Percentiles rank a stretch among this genome's conserved stretches.
phyloP scores from a whole-genome alignment of 2,888 invertebrate species.

The Baccha elongata region DNA sequence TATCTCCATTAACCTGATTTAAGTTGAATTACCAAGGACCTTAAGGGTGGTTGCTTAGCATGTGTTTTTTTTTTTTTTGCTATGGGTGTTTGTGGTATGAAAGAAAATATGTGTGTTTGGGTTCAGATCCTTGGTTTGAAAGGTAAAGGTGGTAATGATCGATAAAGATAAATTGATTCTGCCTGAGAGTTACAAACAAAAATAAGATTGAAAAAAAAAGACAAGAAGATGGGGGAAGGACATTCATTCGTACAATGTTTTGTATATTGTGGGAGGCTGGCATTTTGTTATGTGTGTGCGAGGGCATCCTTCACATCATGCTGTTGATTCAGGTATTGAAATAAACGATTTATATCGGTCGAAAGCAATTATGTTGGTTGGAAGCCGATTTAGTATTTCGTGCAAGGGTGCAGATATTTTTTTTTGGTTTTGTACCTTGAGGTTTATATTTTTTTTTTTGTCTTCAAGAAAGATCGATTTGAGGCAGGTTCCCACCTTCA shows the following conservation, averaged over 20 bases:
- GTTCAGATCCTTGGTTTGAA: not conserved
- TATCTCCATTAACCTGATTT: slow-evolving; percentile 70
- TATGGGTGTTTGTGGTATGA: not conserved
- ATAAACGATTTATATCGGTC: slow-evolving; percentile 72
- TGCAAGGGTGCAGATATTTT: too few species aligned
- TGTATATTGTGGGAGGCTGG: not conserved
- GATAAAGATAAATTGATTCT: slow-evolving; percentile 71
- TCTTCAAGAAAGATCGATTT: too few species aligned
- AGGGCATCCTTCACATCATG: slow-evolving; percentile 34
- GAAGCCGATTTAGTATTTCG: slow-evolving; percentile 18
- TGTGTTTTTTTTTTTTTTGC: slow-evolving; percentile 1
- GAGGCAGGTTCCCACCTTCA: too few species aligned
- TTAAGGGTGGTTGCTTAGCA: not conserved
- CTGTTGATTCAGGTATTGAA: slow-evolving; percentile 61
- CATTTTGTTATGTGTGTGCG: not conserved
- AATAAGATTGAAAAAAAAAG: not conserved
- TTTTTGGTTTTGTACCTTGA: too few species aligned
- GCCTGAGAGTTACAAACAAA: slow-evolving; percentile 35
- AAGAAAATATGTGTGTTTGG: slow-evolving; percentile 10
- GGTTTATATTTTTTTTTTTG: too few species aligned
- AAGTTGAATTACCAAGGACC: slow-evolving; percentile 49
- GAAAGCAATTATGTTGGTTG: slow-evolving; percentile 58
- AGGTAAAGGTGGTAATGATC: slow-evolving; percentile 61
- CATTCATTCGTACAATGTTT: slow-evolving; percentile 9
- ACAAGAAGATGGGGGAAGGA: slow-evolving; percentile 11